Conservation (phyloP, 2,888 invertebrate species). For the Hymenopus coronatus region DNA sequence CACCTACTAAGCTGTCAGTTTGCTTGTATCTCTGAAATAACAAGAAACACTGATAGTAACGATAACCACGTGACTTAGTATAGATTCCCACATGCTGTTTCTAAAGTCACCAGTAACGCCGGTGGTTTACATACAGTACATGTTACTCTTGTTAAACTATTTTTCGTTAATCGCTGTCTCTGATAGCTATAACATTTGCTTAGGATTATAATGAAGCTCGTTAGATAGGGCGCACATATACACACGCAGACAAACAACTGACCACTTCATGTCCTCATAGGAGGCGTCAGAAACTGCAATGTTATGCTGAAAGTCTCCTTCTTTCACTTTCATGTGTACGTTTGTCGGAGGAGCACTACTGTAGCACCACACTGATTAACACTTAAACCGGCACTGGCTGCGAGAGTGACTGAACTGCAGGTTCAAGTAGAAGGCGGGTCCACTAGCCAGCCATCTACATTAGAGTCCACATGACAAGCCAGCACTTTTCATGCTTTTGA, state of each 20-base stretch:
- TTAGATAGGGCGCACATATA: neutral
- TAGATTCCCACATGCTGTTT: neutral
- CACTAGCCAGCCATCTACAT: neutral
- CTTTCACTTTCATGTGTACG: conserved; percentile 2
- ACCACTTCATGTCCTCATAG: conserved; percentile 1
- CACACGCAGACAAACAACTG: neutral
- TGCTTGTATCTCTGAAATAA: neutral
- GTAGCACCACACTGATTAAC: neutral
- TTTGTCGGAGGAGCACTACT: neutral
- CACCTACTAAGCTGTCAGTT: neutral
- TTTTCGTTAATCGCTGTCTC: neutral
- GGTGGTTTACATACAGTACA: neutral
- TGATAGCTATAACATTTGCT: neutral
- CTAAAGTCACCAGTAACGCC: neutral
- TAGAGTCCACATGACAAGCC: neutral
- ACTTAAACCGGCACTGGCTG: neutral
- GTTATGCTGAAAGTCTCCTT: neutral
- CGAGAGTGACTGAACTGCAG: neutral
- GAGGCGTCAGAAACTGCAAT: neutral
- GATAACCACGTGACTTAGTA: neutral
- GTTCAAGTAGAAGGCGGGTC: neutral
- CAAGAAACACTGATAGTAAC: neutral
- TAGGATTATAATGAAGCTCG: neutral
- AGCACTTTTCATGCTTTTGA: neutral
- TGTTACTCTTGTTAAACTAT: neutral